Evolutionary conservation across 2,113 vertebrate species (phyloP).

Genomic region (Okapia johnstoni): DNA sequence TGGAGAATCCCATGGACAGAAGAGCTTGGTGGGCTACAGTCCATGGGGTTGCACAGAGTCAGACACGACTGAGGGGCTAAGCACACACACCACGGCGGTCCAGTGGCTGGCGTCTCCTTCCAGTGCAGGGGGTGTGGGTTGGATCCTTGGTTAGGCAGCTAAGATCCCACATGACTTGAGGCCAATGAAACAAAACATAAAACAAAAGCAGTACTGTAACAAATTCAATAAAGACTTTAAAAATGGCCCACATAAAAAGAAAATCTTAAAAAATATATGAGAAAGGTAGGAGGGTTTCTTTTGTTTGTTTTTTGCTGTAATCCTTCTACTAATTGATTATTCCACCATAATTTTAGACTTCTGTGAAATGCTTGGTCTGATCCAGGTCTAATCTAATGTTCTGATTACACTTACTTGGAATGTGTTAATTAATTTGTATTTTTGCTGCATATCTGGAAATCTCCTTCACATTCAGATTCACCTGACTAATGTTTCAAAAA

Average conservation of each 20-base stretch:
- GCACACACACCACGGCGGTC: no score
- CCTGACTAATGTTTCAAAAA: background rate
- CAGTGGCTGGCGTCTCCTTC: background rate
- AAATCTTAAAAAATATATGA: background rate
- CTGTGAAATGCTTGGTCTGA: background rate
- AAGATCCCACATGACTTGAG: background rate
- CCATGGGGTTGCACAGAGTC: background rate
- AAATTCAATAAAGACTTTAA: background rate
- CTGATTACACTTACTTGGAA: background rate
- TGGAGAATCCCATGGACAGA: background rate
- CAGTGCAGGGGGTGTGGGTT: background rate
- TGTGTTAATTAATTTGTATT: background rate
- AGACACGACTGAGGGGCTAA: background rate
- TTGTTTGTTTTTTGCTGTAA: background rate
- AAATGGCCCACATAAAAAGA: background rate
- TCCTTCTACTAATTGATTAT: background rate
- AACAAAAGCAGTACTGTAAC: background rate
- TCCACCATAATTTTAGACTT: background rate
- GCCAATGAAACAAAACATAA: background rate
- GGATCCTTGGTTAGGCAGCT: background rate
- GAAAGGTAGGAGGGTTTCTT: background rate
- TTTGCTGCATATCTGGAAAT: background rate
- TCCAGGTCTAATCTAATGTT: background rate
- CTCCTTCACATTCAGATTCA: background rate
- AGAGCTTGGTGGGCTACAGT: background rate